Conservation (phyloP, 2,888 invertebrate genomes). For the Embidobia sp. region DNA sequence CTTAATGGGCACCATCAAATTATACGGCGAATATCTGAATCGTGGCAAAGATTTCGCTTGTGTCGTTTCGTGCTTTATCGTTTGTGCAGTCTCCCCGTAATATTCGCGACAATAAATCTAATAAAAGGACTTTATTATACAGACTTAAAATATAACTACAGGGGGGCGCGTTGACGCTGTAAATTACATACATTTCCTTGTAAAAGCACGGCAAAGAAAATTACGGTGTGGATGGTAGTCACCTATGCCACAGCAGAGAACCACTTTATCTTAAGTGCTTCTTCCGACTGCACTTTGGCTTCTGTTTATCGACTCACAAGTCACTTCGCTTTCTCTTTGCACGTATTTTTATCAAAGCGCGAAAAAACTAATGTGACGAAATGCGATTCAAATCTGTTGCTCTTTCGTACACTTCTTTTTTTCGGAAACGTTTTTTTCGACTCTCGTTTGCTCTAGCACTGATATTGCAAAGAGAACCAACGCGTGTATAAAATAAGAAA, state of each 20-base stretch:
- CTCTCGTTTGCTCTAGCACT: constrained; percentile 26
- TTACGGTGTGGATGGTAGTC: constrained; percentile 61
- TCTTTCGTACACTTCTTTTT: constrained; percentile 1
- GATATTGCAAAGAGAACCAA: constrained; percentile 40
- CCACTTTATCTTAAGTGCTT: constrained; percentile 73
- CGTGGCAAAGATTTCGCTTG: neutral
- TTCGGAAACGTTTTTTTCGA: neutral
- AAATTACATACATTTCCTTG: constrained; percentile 59
- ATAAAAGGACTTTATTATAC: constrained; percentile 59
- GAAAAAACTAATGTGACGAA: constrained; percentile 57
- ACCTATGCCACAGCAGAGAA: constrained; percentile 62
- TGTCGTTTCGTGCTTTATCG: constrained; percentile 40
- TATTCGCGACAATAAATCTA: constrained; percentile 59
- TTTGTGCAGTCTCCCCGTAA: constrained; percentile 31
- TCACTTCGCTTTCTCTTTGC: constrained; percentile 66
- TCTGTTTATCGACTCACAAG: constrained; percentile 70
- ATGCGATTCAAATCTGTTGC: constrained; percentile 60
- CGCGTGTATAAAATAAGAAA: constrained; percentile 23
- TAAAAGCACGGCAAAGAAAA: constrained; percentile 64
- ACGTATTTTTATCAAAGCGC: constrained; percentile 44
- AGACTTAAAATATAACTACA: constrained; percentile 42
- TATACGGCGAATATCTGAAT: constrained; percentile 23
- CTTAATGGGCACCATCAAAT: constrained; percentile 9
- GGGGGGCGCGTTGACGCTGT: constrained; percentile 51
- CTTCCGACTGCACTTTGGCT: constrained; percentile 68